Conservation (phyloP, 2,888 invertebrate species). For the Eilema depressum region DNA sequence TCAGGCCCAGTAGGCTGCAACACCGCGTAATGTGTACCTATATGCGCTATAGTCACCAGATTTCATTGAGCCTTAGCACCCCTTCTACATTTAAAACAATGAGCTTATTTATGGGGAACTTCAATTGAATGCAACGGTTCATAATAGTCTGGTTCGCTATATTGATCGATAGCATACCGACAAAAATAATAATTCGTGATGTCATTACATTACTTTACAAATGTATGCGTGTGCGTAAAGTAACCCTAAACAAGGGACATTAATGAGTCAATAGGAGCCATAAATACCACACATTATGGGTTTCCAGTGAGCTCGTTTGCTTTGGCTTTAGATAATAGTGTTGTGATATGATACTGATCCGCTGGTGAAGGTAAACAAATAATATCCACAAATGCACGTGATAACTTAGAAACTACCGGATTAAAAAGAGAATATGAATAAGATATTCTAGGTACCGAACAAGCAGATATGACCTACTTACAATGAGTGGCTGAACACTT, state of each 20-base stretch:
- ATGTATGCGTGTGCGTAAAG: slow-evolving; percentile 68
- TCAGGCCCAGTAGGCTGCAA: slow-evolving; percentile 44
- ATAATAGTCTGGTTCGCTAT: slow-evolving; percentile 59
- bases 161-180: slow-evolving; percentile 68
- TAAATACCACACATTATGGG: slow-evolving; percentile 57
- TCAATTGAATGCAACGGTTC: slow-evolving; percentile 64
- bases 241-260: slow-evolving; percentile 66
- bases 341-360: slow-evolving; percentile 16
- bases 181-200: slow-evolving; percentile 72
- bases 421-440: neutral
- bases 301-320: slow-evolving; percentile 54
- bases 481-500: too few species aligned
- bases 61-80: slow-evolving; percentile 58
- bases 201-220: slow-evolving; percentile 66
- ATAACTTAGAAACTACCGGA: slow-evolving; percentile 10
- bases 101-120: slow-evolving; percentile 43
- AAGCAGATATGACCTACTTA: too few species aligned
- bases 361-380: slow-evolving; percentile 50
- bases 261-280: slow-evolving; percentile 63
- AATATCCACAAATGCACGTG: slow-evolving; percentile 11
- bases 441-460: neutral
- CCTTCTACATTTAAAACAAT: slow-evolving; percentile 47
- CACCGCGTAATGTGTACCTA: slow-evolving; percentile 53
- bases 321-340: slow-evolving; percentile 52
- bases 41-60: slow-evolving; percentile 51